Percentiles rank a stretch among this genome's conserved stretches.
phyloP scores from a whole-genome alignment of 2,113 vertebrate species.

The Camelus dromedarius region DNA sequence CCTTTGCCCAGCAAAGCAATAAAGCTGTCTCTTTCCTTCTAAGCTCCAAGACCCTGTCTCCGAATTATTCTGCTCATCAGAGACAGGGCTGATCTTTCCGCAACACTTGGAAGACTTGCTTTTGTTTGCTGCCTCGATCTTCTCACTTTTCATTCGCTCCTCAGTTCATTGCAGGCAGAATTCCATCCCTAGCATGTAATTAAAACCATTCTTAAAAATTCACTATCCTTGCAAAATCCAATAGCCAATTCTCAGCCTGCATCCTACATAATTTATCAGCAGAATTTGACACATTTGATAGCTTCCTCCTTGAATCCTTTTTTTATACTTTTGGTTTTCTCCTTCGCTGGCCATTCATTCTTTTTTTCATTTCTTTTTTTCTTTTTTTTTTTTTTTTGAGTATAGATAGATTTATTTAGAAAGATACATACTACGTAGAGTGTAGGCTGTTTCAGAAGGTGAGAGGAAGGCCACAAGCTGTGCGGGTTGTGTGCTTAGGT shows the following conservation, averaged over 20 bases:
- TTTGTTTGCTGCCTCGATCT: background rate
- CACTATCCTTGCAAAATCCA: background rate
- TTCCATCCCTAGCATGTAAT: background rate
- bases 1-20: too few relatives aligned
- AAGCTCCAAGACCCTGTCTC: too few relatives aligned
- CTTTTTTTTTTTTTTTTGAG: too few relatives aligned
- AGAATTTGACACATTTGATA: background rate
- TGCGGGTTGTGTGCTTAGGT: too few relatives aligned
- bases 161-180: background rate
- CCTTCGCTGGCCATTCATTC: background rate
- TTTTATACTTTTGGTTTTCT: background rate
- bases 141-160: background rate
- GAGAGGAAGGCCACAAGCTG: too few relatives aligned
- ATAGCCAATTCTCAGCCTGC: background rate
- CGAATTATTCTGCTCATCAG: too few relatives aligned
- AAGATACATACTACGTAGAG: too few relatives aligned
- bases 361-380: too few relatives aligned
- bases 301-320: background rate
- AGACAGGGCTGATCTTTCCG: too few relatives aligned
- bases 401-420: too few relatives aligned
- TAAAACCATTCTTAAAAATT: conserved; percentile 23
- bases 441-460: too few relatives aligned
- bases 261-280: background rate
- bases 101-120: background rate
- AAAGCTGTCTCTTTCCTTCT: too few relatives aligned